Conservation (phyloP, 2,888 invertebrate species). For the Xylota sylvarum region DNA sequence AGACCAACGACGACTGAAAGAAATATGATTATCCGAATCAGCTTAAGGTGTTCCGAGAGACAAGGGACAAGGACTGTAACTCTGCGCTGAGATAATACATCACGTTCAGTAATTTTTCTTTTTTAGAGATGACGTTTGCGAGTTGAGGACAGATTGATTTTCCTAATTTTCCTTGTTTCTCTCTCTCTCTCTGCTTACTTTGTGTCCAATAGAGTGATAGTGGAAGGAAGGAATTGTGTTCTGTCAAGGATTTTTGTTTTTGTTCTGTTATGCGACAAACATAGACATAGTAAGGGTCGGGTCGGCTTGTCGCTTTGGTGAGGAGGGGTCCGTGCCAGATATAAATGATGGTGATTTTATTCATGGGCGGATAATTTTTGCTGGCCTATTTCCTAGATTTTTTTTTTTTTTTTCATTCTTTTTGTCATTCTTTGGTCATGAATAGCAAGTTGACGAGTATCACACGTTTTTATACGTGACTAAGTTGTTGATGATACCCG, state of each 20-base stretch:
- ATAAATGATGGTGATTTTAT: constrained; percentile 76
- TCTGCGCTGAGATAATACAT: constrained; percentile 41
- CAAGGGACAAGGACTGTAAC: constrained; percentile 7
- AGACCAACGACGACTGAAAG: constrained; percentile 7
- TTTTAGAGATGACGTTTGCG: constrained; percentile 59
- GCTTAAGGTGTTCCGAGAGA: constrained; percentile 2
- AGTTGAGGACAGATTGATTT: constrained; percentile 73
- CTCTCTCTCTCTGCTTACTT: not conserved
- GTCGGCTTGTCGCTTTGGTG: constrained; percentile 27
- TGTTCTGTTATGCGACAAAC: constrained; percentile 9
- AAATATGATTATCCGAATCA: constrained; percentile 17
- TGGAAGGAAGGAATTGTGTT: constrained; percentile 35
- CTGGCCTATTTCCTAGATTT: constrained; percentile 50
- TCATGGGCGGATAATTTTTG: constrained; percentile 70
- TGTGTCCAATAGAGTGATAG: constrained; percentile 11
- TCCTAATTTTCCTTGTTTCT: constrained; percentile 62
- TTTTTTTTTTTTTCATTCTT: constrained; percentile 23
- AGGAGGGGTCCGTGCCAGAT: constrained; percentile 22
- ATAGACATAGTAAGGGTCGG: constrained; percentile 7
- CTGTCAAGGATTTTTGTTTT: constrained; percentile 48
- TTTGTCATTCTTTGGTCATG: constrained; percentile 49
- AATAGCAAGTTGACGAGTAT: constrained; percentile 73
- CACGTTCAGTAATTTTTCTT: constrained; percentile 58
- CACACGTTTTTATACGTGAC: constrained; percentile 74
- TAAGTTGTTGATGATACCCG: constrained; percentile 59